Conservation (phyloP, 1,140 invertebrate species). For the Drosophila virilis region DNA sequence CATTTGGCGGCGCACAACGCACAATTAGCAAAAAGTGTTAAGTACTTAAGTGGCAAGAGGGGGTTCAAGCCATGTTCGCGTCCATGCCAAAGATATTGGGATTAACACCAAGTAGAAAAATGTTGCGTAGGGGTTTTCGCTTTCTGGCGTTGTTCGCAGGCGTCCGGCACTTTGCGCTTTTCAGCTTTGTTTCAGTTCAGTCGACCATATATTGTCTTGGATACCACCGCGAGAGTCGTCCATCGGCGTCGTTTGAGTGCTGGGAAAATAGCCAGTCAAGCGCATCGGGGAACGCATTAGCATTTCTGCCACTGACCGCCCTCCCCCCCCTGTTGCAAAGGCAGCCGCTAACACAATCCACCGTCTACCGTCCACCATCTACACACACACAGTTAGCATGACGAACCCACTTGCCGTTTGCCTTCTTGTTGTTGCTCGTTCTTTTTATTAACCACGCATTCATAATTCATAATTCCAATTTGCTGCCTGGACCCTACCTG, state of each 20-base stretch:
- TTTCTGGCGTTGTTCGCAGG: conserved; percentile 55
- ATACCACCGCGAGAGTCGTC: neutral
- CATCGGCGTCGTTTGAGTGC: conserved; percentile 76
- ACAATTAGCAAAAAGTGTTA: conserved; percentile 82
- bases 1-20: conserved; percentile 45
- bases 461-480: conserved; percentile 83
- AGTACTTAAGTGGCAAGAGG: conserved; percentile 78
- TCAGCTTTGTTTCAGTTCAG: conserved; percentile 81
- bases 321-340: neutral
- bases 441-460: conserved; percentile 82
- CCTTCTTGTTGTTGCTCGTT: conserved; percentile 48
- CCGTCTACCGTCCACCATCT: conserved; percentile 16
- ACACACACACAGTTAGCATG: conserved; percentile 53
- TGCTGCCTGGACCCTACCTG: conserved; percentile 53
- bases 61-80: conserved; percentile 47
- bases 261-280: conserved; percentile 79
- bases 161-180: conserved; percentile 71
- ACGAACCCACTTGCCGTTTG: conserved; percentile 64
- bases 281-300: conserved; percentile 79
- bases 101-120: conserved; percentile 16
- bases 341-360: neutral
- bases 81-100: conserved; percentile 33
- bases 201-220: conserved; percentile 78
- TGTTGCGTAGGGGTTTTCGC: conserved; percentile 75
- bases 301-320: conserved; percentile 66